Percentiles rank a stretch among this genome's conserved stretches.
These are phyloP conservation scores for Pyrgus malvae DNA, from an alignment of 2,888 invertebrate genomes.

Conservation along the genomic window DNA sequence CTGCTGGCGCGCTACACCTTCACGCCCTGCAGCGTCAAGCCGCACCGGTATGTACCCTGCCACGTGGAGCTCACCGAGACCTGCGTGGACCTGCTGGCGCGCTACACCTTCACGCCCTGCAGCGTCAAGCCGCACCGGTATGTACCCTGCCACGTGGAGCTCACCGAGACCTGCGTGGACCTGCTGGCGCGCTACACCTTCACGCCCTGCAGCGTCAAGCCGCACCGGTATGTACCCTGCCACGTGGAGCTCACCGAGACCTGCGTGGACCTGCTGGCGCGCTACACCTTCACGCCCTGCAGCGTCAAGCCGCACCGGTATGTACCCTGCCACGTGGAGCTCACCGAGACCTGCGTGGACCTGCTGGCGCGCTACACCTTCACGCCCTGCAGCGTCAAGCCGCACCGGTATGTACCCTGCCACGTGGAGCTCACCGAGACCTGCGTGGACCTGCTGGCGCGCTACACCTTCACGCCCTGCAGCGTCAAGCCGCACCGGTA, in stretches of 20 bases:
- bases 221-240: no score
- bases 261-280: conserved; percentile 86
- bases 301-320: conserved; percentile 82
- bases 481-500: conserved; percentile 82
- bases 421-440: conserved; percentile 97
- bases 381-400: conserved; percentile 66
- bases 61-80: conserved; percentile 97
- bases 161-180: conserved; percentile 96
- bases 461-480: conserved; percentile 66
- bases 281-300: conserved; percentile 66
- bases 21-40: conserved; percentile 66
- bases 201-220: conserved; percentile 66
- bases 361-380: conserved; percentile 72
- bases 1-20: conserved; percentile 72
- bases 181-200: conserved; percentile 72
- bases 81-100: conserved; percentile 86
- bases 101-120: conserved; percentile 66
- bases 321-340: conserved; percentile 94
- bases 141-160: conserved; percentile 94
- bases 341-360: conserved; percentile 96
- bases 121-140: conserved; percentile 82
- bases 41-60: no score
- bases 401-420: no score
- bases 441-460: conserved; percentile 86
- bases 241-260: conserved; percentile 97